These are phyloP conservation scores for Emys orbicularis DNA, from an alignment of 2,797 vertebrate species.

Conservation along the genomic window DNA sequence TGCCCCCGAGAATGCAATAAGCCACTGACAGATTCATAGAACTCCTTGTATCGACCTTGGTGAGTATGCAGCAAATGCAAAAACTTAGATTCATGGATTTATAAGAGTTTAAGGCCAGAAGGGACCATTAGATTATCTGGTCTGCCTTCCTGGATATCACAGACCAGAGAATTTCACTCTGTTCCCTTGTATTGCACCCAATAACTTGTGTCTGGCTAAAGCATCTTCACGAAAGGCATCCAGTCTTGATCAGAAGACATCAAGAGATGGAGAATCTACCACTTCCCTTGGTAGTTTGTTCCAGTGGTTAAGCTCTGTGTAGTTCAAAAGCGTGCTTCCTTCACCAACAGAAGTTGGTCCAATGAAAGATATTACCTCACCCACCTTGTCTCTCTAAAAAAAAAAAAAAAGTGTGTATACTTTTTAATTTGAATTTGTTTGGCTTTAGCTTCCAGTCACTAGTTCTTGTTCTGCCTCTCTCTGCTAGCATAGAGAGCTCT, in stretches of 20 bases:
- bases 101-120: neutral
- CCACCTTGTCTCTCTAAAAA: no score
- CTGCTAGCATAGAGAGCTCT: neutral
- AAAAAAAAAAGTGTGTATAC: no score
- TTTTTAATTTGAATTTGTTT: neutral
- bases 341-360: no score
- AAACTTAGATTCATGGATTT: neutral
- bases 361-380: no score
- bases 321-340: no score
- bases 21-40: neutral
- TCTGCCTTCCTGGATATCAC: neutral
- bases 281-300: no score
- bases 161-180: neutral
- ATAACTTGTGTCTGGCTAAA: neutral
- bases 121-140: neutral
- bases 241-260: neutral
- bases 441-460: neutral
- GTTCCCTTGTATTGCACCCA: neutral
- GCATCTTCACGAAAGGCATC: neutral
- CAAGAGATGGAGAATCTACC: no score
- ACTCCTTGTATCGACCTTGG: neutral
- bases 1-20: neutral
- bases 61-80: accelerated
- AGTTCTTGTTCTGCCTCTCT: neutral
- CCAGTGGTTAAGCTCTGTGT: no score